Evolutionary conservation across 2,113 vertebrate species (phyloP).

Genomic region (Ranitomeya imitator): DNA sequence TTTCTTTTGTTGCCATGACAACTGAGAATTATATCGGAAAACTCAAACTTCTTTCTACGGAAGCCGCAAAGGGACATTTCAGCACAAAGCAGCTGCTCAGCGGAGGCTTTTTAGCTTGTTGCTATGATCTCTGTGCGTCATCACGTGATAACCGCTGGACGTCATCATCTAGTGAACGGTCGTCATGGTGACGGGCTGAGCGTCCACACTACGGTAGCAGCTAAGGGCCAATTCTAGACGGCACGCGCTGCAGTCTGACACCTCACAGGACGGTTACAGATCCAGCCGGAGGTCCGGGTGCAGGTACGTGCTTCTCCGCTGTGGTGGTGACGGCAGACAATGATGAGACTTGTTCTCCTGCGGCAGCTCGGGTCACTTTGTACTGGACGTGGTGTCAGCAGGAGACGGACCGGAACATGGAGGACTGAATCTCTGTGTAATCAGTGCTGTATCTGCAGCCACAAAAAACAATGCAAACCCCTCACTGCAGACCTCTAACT

Average conservation of each 20-base stretch:
- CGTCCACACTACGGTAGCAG: conserved; percentile 30
- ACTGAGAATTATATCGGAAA: neutral
- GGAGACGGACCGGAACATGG: too few relatives aligned
- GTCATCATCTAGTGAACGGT: neutral
- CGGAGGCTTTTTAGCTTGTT: neutral
- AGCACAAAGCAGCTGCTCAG: too few relatives aligned
- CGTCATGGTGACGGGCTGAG: conserved; percentile 13
- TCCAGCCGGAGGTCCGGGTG: neutral
- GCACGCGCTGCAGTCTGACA: neutral
- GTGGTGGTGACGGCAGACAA: neutral
- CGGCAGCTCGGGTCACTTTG: neutral
- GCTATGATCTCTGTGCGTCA: neutral
- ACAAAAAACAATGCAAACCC: too few relatives aligned
- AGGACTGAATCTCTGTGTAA: too few relatives aligned
- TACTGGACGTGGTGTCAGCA: neutral
- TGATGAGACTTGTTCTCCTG: neutral
- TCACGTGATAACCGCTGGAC: neutral
- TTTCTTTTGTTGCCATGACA: neutral
- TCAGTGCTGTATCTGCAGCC: too few relatives aligned
- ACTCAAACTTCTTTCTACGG: neutral
- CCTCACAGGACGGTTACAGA: neutral
- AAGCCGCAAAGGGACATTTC: neutral
- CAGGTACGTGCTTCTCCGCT: neutral
- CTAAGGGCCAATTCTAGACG: neutral
- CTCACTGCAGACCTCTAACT: too few relatives aligned